Evolutionary conservation across 2,888 invertebrate genomes (phyloP).

Genomic region (Drosophila limbata): DNA sequence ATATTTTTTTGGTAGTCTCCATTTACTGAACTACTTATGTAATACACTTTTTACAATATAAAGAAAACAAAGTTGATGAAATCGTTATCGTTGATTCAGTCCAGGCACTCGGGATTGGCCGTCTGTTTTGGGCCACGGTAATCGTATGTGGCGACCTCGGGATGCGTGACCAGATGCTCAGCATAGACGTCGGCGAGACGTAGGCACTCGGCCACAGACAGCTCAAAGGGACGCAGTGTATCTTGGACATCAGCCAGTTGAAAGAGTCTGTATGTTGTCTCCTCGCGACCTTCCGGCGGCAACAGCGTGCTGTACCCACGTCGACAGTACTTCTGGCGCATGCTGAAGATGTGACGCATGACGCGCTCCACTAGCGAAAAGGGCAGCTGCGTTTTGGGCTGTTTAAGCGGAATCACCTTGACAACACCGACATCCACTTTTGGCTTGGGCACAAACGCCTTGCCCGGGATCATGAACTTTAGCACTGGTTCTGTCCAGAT

Average conservation of each 20-base stretch:
- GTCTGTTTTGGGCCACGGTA: conserved; percentile 87
- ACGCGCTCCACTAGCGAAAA: conserved; percentile 96
- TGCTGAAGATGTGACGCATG: conserved; percentile 93
- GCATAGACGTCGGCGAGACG: conserved; percentile 92
- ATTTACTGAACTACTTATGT: conserved; percentile 63
- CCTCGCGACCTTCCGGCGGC: conserved; percentile 89
- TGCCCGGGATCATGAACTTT: conserved; percentile 95
- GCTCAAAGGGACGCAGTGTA: conserved; percentile 89
- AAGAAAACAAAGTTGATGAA: conserved; percentile 34
- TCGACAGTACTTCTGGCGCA: conserved; percentile 93
- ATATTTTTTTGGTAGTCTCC: conserved; percentile 53
- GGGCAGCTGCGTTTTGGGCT: conserved; percentile 91
- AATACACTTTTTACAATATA: conserved; percentile 70
- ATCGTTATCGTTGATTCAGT: conserved; percentile 44
- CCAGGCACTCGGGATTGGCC: not conserved
- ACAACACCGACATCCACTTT: conserved; percentile 99
- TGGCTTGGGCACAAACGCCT: conserved; percentile 96
- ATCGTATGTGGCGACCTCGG: conserved; percentile 89
- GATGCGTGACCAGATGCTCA: conserved; percentile 89
- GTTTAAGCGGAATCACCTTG: conserved; percentile 91
- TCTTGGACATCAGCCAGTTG: conserved; percentile 90
- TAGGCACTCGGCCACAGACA: conserved; percentile 92
- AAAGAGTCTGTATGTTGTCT: conserved; percentile 89
- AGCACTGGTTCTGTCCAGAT: conserved; percentile 93
- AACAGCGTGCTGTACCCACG: conserved; percentile 91